Evolutionary conservation across 2,113 vertebrate genomes (phyloP).

Genomic region (Galeopterus variegatus): DNA sequence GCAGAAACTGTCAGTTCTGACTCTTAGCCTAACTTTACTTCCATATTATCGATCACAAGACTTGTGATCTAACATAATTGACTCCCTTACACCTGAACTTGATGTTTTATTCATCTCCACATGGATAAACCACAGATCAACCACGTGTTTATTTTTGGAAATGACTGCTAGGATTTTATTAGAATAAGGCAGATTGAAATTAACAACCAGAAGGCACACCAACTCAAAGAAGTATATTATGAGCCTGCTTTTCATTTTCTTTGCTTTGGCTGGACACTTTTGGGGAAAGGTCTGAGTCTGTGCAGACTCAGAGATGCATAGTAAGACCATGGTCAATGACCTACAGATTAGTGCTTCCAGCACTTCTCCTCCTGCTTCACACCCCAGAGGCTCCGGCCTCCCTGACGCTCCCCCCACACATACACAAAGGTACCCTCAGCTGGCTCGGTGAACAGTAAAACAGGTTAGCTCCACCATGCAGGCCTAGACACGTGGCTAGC

Average conservation of each 20-base stretch:
- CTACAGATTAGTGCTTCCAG: not conserved
- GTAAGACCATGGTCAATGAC: not conserved
- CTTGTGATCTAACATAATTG: slow-evolving; percentile 69
- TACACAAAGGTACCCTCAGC: not conserved
- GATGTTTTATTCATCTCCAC: slow-evolving; percentile 76
- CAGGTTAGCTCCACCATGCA: not conserved
- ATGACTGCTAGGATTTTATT: slow-evolving; percentile 67
- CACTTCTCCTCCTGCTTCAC: not conserved
- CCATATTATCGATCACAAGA: slow-evolving; percentile 2
- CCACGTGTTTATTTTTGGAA: slow-evolving; percentile 71
- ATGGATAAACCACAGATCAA: slow-evolving; percentile 51
- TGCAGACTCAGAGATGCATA: not conserved
- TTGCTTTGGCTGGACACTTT: not conserved
- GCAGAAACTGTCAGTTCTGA: not conserved
- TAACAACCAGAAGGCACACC: slow-evolving; percentile 52
- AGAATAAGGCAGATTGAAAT: slow-evolving; percentile 63
- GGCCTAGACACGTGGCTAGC: not conserved
- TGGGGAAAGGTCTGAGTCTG: not conserved
- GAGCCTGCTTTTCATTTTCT: slow-evolving; percentile 46
- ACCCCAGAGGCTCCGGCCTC: not conserved
- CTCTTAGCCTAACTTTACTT: slow-evolving; percentile 52
- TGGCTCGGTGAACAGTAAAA: not conserved
- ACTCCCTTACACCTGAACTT: slow-evolving; percentile 65
- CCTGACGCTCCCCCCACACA: not conserved
- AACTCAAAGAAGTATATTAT: not conserved